phyloP scores from a whole-genome alignment of 2,113 vertebrate species.

The Arenaria interpres region DNA sequence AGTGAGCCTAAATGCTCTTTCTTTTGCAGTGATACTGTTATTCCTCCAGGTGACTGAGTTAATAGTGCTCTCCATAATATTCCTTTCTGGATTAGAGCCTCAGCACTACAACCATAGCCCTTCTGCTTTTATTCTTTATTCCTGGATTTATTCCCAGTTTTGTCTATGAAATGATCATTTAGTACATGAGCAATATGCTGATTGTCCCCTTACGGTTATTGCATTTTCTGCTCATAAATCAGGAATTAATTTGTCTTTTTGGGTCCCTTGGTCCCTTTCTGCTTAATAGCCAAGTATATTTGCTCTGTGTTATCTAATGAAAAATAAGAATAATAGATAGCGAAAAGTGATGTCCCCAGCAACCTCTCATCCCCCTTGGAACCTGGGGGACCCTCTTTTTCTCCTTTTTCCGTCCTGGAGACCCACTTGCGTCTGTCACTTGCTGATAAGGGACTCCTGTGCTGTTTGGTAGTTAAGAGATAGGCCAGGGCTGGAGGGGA shows the following conservation, averaged over 20 bases:
- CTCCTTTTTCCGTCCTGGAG: neutral
- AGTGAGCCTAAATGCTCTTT: neutral
- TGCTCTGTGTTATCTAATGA: slow-evolving; percentile 30
- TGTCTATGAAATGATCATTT: slow-evolving; percentile 58
- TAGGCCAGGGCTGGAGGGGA: neutral
- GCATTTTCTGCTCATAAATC: slow-evolving; percentile 58
- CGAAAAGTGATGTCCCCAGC: neutral
- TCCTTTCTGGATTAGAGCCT: neutral
- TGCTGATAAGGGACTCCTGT: slow-evolving; percentile 54
- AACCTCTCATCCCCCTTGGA: neutral
- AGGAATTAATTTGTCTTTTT: slow-evolving; percentile 65
- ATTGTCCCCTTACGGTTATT: slow-evolving; percentile 44
- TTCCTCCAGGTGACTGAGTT: slow-evolving; percentile 1
- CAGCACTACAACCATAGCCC: neutral
- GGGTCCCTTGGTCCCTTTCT: slow-evolving; percentile 29
- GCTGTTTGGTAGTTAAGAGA: slow-evolving; percentile 7
- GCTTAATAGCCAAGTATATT: slow-evolving; percentile 46
- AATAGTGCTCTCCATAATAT: neutral
- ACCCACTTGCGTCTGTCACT: slow-evolving; percentile 32
- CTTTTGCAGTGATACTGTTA: neutral
- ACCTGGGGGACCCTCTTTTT: neutral
- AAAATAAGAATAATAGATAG: slow-evolving; percentile 25
- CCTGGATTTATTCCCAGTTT: slow-evolving; percentile 56
- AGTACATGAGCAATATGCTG: slow-evolving; percentile 57
- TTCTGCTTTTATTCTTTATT: slow-evolving; percentile 32